Conservation (phyloP, 1,140 invertebrate species). For the Stegodyphus dumicola region DNA sequence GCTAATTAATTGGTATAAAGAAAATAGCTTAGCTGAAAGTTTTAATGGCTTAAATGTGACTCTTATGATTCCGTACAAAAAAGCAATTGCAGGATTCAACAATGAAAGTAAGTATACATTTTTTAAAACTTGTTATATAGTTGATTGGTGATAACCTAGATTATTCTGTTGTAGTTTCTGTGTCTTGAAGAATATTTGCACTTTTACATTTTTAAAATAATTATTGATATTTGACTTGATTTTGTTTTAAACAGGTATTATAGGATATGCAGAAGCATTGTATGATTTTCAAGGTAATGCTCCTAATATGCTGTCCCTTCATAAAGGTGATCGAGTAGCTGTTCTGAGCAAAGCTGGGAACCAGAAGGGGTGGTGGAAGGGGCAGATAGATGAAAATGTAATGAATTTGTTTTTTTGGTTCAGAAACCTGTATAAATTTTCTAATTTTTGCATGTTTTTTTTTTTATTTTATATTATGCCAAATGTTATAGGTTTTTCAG, state of each 20-base stretch:
- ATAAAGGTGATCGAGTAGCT: constrained; percentile 81
- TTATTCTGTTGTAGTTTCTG: neutral
- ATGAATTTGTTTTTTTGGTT: constrained; percentile 17
- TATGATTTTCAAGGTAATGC: constrained; percentile 73
- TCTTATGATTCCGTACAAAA: constrained; percentile 69
- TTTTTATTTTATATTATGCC: no score
- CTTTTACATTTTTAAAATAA: neutral
- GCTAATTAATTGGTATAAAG: constrained; percentile 89
- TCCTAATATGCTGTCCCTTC: constrained; percentile 80
- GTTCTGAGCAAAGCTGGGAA: constrained; percentile 82
- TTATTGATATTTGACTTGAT: neutral
- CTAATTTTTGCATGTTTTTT: no score
- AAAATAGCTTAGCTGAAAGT: constrained; percentile 87
- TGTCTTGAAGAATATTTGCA: neutral
- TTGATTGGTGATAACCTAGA: no score
- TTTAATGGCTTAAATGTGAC: constrained; percentile 74
- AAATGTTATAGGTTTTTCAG: no score
- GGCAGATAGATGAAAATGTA: constrained; percentile 76
- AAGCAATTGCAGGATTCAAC: constrained; percentile 39
- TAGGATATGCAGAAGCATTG: constrained; percentile 65
- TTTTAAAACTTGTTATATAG: no score
- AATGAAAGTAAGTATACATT: constrained; percentile 35
- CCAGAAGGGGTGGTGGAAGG: constrained; percentile 86
- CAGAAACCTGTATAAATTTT: no score
- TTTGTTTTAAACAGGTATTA: constrained; percentile 5